phyloP scores from a whole-genome alignment of 2,113 vertebrate genomes.

The Ceyx margarethae region DNA sequence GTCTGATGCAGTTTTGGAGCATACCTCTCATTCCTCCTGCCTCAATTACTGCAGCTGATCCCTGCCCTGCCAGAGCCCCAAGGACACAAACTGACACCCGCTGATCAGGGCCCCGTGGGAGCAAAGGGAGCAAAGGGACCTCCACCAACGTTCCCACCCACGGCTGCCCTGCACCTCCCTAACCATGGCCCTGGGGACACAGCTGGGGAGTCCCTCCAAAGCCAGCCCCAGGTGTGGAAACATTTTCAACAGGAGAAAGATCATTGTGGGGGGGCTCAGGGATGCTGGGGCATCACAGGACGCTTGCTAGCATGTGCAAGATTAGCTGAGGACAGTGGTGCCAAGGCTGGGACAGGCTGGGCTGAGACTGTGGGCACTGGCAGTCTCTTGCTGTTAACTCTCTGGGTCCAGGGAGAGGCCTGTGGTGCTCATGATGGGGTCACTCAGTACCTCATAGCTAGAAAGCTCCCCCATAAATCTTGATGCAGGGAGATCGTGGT shows the following conservation, averaged over 20 bases:
- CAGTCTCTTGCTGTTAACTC: background rate
- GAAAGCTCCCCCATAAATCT: background rate
- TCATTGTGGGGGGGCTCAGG: background rate
- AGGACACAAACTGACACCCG: slow-evolving; percentile 11
- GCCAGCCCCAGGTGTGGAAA: background rate
- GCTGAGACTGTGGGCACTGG: background rate
- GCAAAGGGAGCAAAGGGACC: background rate
- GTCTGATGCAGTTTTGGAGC: background rate
- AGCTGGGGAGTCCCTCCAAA: background rate
- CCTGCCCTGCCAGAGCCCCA: background rate
- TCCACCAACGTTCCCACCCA: fast-evolving
- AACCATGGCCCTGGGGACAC: fast-evolving
- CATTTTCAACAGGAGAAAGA: background rate
- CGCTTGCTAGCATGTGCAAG: fast-evolving
- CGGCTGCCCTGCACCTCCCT: background rate
- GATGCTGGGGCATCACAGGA: background rate
- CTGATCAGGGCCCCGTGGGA: background rate
- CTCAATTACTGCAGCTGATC: slow-evolving; percentile 38
- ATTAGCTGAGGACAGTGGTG: background rate
- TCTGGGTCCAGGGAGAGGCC: background rate
- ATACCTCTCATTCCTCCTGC: slow-evolving; percentile 49
- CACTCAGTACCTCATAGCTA: background rate
- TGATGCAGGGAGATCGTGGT: background rate
- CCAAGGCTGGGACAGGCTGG: background rate
- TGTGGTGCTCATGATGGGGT: background rate